These are phyloP conservation scores for Callipepla californica DNA, from an alignment of 2,113 vertebrate genomes.

Conservation along the genomic window DNA sequence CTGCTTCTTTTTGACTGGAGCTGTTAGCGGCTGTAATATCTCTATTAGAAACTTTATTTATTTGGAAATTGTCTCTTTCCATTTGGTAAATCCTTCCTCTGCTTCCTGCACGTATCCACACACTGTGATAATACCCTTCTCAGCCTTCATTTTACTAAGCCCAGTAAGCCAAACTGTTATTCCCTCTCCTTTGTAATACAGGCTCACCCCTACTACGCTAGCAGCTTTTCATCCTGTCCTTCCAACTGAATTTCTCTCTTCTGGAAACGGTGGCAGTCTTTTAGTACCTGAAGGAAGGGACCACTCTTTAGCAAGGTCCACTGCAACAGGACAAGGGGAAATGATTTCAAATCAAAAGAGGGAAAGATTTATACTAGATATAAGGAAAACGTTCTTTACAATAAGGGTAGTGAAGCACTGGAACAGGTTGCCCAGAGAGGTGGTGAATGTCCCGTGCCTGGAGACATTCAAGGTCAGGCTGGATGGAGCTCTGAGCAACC, in stretches of 20 bases:
- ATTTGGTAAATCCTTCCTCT: not conserved
- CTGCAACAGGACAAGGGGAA: too few species aligned
- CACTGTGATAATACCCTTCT: not conserved
- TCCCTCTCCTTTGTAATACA: not conserved
- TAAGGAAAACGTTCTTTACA: too few species aligned
- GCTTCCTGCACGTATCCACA: not conserved
- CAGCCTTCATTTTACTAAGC: not conserved
- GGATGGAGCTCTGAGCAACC: too few species aligned
- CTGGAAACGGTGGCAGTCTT: not conserved
- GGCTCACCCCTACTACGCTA: not conserved
- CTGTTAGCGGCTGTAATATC: not conserved
- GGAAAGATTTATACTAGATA: too few species aligned
- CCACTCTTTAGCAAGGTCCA: too few species aligned
- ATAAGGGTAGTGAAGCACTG: too few species aligned
- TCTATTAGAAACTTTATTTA: not conserved
- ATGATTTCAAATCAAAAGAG: too few species aligned
- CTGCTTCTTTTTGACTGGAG: not conserved
- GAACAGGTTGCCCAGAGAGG: too few species aligned
- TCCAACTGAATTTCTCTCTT: not conserved
- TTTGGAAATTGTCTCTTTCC: not conserved
- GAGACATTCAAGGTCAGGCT: too few species aligned
- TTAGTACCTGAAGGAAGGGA: too few species aligned
- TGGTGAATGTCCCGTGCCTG: too few species aligned
- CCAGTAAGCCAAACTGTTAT: not conserved
- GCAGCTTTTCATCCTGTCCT: fast-evolving